Conservation (phyloP, 1,140 invertebrate genomes). For the Drosophila tristis region DNA sequence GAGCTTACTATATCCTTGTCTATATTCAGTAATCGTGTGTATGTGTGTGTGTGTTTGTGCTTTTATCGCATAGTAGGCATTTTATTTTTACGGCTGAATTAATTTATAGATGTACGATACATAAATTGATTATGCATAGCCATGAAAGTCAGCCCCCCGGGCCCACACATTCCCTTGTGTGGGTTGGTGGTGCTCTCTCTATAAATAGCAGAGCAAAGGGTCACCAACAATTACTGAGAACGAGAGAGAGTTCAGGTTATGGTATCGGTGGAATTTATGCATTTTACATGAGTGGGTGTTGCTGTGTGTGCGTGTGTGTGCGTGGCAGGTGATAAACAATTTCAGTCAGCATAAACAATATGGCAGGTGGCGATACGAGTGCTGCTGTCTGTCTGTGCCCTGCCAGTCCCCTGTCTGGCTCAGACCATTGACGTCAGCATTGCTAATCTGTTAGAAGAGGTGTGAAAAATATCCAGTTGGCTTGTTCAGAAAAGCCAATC, state of each 20-base stretch:
- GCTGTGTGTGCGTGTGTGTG: not conserved
- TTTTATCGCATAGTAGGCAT: constrained; percentile 52
- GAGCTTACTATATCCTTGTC: constrained; percentile 11
- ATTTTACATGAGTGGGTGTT: constrained; percentile 59
- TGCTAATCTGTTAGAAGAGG: constrained; percentile 6
- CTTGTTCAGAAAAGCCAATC: not conserved
- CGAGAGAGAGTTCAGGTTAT: constrained; percentile 32
- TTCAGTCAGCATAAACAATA: constrained; percentile 60
- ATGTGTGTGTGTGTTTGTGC: constrained; percentile 1
- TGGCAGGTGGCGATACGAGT: constrained; percentile 31
- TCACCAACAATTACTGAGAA: constrained; percentile 37
- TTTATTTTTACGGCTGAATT: constrained; percentile 65
- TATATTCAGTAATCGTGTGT: not conserved
- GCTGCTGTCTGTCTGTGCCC: not conserved
- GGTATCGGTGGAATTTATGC: constrained; percentile 54
- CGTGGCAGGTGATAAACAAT: constrained; percentile 63
- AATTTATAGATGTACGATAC: constrained; percentile 48
- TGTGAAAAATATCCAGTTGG: not conserved
- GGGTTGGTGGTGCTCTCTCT: constrained; percentile 12
- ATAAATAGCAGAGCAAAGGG: constrained; percentile 60
- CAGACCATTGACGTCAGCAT: constrained; percentile 29
- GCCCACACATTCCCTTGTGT: not conserved
- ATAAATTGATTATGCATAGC: constrained; percentile 72
- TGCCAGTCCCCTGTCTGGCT: constrained; percentile 12
- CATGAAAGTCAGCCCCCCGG: constrained; percentile 25